Conservation (phyloP, 2,113 vertebrate species). For the Dinomys branickii region DNA sequence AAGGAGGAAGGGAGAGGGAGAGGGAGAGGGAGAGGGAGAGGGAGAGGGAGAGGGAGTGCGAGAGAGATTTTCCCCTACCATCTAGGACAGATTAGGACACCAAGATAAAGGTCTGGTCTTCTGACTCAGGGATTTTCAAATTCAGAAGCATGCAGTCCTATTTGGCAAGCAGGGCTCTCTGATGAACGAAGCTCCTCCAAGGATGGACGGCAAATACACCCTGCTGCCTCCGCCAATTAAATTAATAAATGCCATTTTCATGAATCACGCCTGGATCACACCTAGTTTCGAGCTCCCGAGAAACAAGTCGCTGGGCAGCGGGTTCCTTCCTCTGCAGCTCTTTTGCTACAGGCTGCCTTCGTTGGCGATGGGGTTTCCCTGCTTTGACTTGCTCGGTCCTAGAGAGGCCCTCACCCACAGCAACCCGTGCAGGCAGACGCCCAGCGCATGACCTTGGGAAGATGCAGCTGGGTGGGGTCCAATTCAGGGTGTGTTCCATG, state of each 20-base stretch:
- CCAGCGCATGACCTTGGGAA: fast-evolving
- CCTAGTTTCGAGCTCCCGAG: neutral
- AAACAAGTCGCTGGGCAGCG: neutral
- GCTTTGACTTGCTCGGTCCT: neutral
- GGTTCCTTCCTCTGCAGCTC: neutral
- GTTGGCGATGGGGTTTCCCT: neutral
- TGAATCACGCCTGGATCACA: slow-evolving; percentile 60
- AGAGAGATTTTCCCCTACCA: neutral
- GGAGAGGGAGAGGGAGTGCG: neutral
- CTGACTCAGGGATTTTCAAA: neutral
- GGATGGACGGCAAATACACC: neutral
- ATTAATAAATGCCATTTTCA: neutral
- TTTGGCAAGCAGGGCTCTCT: neutral
- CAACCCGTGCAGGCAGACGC: neutral
- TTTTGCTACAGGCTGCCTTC: neutral
- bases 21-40: neutral
- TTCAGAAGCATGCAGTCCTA: neutral
- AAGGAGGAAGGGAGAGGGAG: no score
- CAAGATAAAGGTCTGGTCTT: neutral
- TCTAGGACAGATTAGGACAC: neutral
- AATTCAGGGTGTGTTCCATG: neutral
- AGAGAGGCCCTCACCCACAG: neutral
- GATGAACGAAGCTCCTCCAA: neutral
- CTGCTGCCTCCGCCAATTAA: neutral
- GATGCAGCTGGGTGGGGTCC: neutral